A percentile compares a stretch with the other conserved stretches of the same genome.
Evolutionary conservation across 2,113 vertebrate genomes (phyloP).

Genomic region (Zeus faber): DNA sequence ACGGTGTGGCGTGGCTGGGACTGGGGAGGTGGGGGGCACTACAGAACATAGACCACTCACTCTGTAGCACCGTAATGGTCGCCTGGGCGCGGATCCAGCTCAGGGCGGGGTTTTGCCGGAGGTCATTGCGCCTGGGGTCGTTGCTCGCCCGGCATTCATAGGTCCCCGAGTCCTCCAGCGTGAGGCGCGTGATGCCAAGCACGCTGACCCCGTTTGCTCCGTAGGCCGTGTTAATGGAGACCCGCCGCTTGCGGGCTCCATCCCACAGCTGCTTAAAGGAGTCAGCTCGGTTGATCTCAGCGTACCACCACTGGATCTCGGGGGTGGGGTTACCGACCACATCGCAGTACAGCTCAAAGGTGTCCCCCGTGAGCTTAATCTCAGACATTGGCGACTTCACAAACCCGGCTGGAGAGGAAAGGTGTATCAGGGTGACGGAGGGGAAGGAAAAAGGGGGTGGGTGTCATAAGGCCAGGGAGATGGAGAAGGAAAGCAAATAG

Average conservation of each 20-base stretch:
- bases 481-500: slow-evolving; percentile 48
- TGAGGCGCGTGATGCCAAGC: slow-evolving; percentile 92
- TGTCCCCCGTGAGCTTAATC: slow-evolving; percentile 98
- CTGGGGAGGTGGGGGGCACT: slow-evolving; percentile 71
- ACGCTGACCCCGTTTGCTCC: slow-evolving; percentile 95
- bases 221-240: slow-evolving; percentile 94
- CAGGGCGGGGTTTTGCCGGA: slow-evolving; percentile 95
- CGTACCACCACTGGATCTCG: slow-evolving; percentile 99
- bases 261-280: slow-evolving; percentile 99
- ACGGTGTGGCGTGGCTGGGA: slow-evolving; percentile 43
- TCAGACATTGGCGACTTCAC: slow-evolving; percentile 99
- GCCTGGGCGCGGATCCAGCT: slow-evolving; percentile 99
- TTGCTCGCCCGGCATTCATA: slow-evolving; percentile 99
- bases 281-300: slow-evolving; percentile 95
- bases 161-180: slow-evolving; percentile 96
- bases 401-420: slow-evolving; percentile 95
- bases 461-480: slow-evolving; percentile 52
- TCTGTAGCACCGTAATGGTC: slow-evolving; percentile 98
- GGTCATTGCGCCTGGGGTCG: slow-evolving; percentile 95
- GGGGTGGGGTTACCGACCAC: slow-evolving; percentile 96
- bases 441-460: slow-evolving; percentile 51
- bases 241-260: slow-evolving; percentile 91
- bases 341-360: slow-evolving; percentile 99
- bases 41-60: slow-evolving; percentile 93
- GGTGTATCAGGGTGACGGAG: slow-evolving; percentile 44